These are phyloP conservation scores for Calameuta pallipes DNA, from an alignment of 2,888 invertebrate genomes.

Conservation along the genomic window DNA sequence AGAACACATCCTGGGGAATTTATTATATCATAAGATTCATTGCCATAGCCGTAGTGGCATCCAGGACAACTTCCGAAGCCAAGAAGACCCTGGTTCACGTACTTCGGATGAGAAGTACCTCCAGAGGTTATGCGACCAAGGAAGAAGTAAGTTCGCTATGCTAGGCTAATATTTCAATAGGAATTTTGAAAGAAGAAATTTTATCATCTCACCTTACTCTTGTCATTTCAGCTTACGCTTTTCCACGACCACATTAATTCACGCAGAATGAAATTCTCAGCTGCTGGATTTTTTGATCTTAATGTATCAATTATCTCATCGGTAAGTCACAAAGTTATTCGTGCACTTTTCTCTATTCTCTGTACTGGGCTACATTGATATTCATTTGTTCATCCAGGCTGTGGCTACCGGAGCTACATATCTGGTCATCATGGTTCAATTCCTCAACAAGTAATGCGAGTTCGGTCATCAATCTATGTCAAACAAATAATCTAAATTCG, in stretches of 20 bases:
- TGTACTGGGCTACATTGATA: neutral
- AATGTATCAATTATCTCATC: slow-evolving; percentile 6
- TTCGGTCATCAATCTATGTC: neutral
- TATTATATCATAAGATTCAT: slow-evolving; percentile 14
- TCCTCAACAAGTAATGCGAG: neutral
- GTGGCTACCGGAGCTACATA: neutral
- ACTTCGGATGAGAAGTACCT: neutral
- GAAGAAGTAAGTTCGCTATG: slow-evolving; percentile 8
- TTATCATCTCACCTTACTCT: slow-evolving; percentile 2
- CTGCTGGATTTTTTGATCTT: slow-evolving; percentile 16
- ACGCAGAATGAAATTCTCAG: slow-evolving; percentile 13
- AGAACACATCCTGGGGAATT: slow-evolving; percentile 10
- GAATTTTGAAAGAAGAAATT: neutral
- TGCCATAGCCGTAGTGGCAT: slow-evolving; percentile 11
- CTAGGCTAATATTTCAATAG: neutral
- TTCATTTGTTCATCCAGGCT: neutral
- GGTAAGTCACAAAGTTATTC: neutral
- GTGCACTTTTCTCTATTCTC: neutral
- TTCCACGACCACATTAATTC: slow-evolving; percentile 15
- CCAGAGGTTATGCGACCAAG: slow-evolving; percentile 10
- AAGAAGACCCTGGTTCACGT: slow-evolving; percentile 12
- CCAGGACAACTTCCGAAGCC: slow-evolving; percentile 5
- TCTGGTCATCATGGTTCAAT: neutral
- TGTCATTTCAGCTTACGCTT: neutral
- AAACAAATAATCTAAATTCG: no score